Evolutionary conservation across 92 coral and sea anemone species (phyloP).

Genomic region (Metridium senile): DNA sequence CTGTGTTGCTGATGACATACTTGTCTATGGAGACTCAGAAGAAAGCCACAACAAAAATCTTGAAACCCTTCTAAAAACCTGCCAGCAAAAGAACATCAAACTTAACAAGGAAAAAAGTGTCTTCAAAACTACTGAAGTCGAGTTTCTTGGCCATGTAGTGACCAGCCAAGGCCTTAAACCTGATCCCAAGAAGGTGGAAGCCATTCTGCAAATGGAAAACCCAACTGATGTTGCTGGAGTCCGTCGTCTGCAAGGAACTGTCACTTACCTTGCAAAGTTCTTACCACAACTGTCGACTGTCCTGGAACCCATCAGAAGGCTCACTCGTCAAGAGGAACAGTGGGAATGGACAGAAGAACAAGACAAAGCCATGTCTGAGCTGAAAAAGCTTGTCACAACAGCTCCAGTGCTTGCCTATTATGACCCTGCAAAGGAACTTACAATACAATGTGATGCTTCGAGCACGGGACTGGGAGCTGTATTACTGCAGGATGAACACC

Average conservation of each 20-base stretch:
- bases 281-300: constrained; percentile 24
- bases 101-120: constrained; percentile 43
- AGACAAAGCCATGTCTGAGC: constrained; percentile 25
- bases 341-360: constrained; percentile 53
- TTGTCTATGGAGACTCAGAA: constrained; percentile 32
- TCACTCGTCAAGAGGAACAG: constrained; percentile 27
- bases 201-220: constrained; percentile 51
- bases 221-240: constrained; percentile 48
- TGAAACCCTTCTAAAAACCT: constrained; percentile 17
- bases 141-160: constrained; percentile 43
- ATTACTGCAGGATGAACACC: constrained; percentile 55
- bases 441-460: constrained; percentile 65
- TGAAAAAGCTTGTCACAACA: constrained; percentile 29
- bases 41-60: constrained; percentile 36
- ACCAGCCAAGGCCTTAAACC: constrained; percentile 50
- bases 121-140: constrained; percentile 37
- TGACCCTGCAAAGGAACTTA: constrained; percentile 43
- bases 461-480: constrained; percentile 53
- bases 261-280: constrained; percentile 57
- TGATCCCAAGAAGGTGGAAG: constrained; percentile 48
- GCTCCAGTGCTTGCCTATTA: constrained; percentile 52
- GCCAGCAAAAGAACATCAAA: constrained; percentile 41
- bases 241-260: constrained; percentile 54
- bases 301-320: constrained; percentile 30
- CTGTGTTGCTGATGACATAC: constrained; percentile 43